phyloP scores from a whole-genome alignment of 1,140 invertebrate genomes.

The Oryctes rhinoceros region DNA sequence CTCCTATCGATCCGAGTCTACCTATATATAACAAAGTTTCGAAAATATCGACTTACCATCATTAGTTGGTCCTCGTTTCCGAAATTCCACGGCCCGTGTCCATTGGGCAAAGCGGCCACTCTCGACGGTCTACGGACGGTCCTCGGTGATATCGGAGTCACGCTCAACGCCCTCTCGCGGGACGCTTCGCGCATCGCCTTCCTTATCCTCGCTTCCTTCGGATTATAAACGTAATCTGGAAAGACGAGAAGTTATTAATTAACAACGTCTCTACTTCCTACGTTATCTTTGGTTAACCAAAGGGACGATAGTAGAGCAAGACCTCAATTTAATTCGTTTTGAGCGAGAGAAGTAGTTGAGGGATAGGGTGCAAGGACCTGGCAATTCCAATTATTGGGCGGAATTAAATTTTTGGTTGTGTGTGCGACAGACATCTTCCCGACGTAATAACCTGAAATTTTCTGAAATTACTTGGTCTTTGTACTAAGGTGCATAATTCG shows the following conservation, averaged over 20 bases:
- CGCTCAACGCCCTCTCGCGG: slow-evolving; percentile 54
- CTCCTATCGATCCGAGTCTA: too few species aligned
- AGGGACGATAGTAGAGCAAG: neutral
- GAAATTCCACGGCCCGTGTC: slow-evolving; percentile 42
- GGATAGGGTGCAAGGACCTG: too few species aligned
- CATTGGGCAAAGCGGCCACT: neutral
- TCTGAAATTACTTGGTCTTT: too few species aligned
- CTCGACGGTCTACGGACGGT: slow-evolving; percentile 46
- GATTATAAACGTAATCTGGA: slow-evolving; percentile 73
- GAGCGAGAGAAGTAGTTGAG: too few species aligned
- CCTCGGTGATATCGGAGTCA: slow-evolving; percentile 52
- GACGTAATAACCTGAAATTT: too few species aligned
- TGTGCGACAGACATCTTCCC: too few species aligned
- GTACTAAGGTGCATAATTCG: too few species aligned
- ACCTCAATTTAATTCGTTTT: too few species aligned
- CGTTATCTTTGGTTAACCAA: neutral
- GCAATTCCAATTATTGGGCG: too few species aligned
- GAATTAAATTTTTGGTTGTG: too few species aligned
- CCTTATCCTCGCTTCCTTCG: slow-evolving; percentile 69
- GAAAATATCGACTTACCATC: slow-evolving; percentile 50
- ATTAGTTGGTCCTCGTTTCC: slow-evolving; percentile 50
- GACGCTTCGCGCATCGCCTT: slow-evolving; percentile 68
- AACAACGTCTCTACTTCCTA: neutral
- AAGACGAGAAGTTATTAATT: slow-evolving; percentile 42
- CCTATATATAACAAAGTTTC: too few species aligned